Base-by-base conservation (phyloP, 2,797 vertebrate genomes). In the Argyrosomus regius region DNA sequence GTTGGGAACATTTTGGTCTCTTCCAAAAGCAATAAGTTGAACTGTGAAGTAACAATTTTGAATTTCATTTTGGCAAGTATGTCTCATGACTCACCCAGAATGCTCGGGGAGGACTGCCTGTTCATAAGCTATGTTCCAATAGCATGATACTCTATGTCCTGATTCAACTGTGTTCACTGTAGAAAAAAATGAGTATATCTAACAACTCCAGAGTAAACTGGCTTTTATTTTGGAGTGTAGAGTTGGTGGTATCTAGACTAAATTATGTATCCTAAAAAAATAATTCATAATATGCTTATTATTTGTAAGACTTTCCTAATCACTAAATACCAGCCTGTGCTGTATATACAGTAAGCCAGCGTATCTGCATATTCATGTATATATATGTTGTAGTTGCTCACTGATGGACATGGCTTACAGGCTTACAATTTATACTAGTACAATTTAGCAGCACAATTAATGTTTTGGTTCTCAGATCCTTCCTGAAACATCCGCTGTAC, bases 1-100 rank as follows among this genome's bases (percentile, higher is more conserved):
- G 87, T 87, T 61, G 60, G 57, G 80, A 78, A 83, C 73, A 84
- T 83, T 79, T 68, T 63, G 68, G 76, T 75, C 58, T 62, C 61
- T 65, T 88, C 86, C 82, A 79, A 75, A 79, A 77, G 78, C 70
- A 66, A 71, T 66, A 83, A 46, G 69, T 78, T 52, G 45, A 64
- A 78, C 78, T 80, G 59, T 12, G 61, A 83, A 85, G 75, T 26
- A 53, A 75, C 73, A 43, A 75, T 66, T 78, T 53, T 69, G 68
- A 54, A 82, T 78, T 80, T 78, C 49, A 72, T 28, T 17, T 62
- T 84, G 85, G 80, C 83, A 63, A 45, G 75, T 17, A 49, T 28
- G 22, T 66, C 41, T 64, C 2, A 12, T 66, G 77, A 66, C 56
- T 70, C 63, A 58, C 59, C 57, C 60, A 70, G 71, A 73, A 80